A percentile compares a stretch with the other conserved stretches of the same genome.
These are phyloP conservation scores for Drosophila limbata DNA, from an alignment of 2,888 invertebrate genomes.

Conservation along the genomic window DNA sequence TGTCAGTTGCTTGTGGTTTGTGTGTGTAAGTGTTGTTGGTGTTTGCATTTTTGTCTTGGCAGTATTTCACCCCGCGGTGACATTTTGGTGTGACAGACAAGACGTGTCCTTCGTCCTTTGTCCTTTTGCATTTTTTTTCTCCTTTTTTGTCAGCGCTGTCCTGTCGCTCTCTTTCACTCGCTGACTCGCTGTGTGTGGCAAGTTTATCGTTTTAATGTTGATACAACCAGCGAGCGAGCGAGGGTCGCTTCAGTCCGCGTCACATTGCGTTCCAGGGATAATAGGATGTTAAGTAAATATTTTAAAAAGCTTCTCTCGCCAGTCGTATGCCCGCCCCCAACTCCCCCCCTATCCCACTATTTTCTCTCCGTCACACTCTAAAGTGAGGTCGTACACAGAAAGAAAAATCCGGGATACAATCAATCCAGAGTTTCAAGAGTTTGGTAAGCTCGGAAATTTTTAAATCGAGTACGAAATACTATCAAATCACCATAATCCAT, in stretches of 20 bases:
- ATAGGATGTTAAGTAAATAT: constrained; percentile 82
- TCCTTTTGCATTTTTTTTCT: constrained; percentile 31
- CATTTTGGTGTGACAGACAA: constrained; percentile 84
- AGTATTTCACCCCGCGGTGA: constrained; percentile 84
- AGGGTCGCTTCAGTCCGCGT: constrained; percentile 66
- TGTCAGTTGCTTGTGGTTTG: constrained; percentile 3
- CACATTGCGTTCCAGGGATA: constrained; percentile 68
- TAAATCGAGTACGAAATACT: too few species aligned
- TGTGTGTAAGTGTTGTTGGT: constrained; percentile 39
- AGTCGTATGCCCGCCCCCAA: constrained; percentile 6
- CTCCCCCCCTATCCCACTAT: not conserved
- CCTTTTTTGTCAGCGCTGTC: constrained; percentile 39
- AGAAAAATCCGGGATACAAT: too few species aligned
- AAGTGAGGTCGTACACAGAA: constrained; percentile 40
- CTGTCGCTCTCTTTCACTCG: constrained; percentile 5
- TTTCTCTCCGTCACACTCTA: not conserved
- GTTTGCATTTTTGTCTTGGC: constrained; percentile 65
- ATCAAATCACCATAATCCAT: too few species aligned
- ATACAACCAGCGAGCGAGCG: constrained; percentile 67
- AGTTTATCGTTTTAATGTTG: constrained; percentile 82
- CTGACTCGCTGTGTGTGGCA: constrained; percentile 45
- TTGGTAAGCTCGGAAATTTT: too few species aligned
- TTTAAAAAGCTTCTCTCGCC: constrained; percentile 66
- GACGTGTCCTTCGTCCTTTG: constrained; percentile 83
- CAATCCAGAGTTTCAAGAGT: too few species aligned